Evolutionary conservation across 2,888 invertebrate species (phyloP).

Genomic region (Pherbina coryleti): DNA sequence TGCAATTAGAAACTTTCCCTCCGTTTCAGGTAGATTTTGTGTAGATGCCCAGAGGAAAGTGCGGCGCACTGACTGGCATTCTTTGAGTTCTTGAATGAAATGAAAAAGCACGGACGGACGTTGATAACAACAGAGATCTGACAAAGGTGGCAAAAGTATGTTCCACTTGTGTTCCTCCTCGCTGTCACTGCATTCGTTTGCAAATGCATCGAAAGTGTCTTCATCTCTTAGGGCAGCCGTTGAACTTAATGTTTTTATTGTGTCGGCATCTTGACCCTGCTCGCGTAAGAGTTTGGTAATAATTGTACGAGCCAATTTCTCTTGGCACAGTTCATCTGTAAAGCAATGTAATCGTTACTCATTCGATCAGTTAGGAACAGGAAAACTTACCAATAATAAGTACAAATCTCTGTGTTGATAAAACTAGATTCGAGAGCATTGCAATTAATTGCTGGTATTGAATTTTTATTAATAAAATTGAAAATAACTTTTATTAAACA

Average conservation of each 20-base stretch:
- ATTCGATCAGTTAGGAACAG: background rate
- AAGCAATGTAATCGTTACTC: background rate
- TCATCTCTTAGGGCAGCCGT: constrained; percentile 51
- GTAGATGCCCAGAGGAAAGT: constrained; percentile 65
- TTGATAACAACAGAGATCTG: constrained; percentile 60
- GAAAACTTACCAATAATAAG: constrained; percentile 63
- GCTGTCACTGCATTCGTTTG: constrained; percentile 49
- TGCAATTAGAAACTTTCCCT: constrained; percentile 59
- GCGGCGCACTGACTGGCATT: constrained; percentile 57
- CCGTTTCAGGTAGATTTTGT: constrained; percentile 54
- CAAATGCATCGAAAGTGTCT: constrained; percentile 51
- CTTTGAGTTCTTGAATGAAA: constrained; percentile 59
- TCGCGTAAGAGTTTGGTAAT: constrained; percentile 60
- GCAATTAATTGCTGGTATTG: background rate
- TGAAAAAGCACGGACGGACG: constrained; percentile 59
- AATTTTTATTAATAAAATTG: background rate
- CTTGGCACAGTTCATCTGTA: constrained; percentile 64
- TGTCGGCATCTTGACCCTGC: constrained; percentile 57
- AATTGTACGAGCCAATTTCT: constrained; percentile 61
- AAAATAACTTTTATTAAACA: background rate
- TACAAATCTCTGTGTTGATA: constrained; percentile 63
- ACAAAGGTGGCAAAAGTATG: constrained; percentile 61
- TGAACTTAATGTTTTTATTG: constrained; percentile 55
- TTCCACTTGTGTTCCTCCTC: constrained; percentile 50
- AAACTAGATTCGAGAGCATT: constrained; percentile 65